A percentile compares a stretch with the other conserved stretches of the same genome.
These are phyloP conservation scores for Catharus fuscescens DNA, from an alignment of 2,113 vertebrate species.

Conservation along the genomic window DNA sequence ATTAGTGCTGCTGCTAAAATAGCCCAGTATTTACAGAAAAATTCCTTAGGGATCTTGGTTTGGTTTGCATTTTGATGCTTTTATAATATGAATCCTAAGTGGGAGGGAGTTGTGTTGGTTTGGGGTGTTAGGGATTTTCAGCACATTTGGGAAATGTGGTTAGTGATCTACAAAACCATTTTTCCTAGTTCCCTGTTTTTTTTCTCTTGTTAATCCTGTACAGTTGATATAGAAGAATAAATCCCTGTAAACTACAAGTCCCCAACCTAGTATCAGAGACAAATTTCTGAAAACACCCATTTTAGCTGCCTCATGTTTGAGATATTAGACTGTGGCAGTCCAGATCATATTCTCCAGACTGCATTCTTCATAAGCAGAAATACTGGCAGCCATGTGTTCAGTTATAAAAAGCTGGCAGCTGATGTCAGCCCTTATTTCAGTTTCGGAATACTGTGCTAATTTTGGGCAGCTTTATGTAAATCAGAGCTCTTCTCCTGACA, in stretches of 20 bases:
- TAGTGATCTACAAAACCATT: background rate
- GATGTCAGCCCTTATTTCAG: constrained; percentile 58
- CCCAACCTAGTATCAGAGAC: background rate
- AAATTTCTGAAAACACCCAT: background rate
- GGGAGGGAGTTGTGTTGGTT: background rate
- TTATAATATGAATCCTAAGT: background rate
- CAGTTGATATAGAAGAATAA: background rate
- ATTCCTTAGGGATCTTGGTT: background rate
- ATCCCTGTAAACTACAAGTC: background rate
- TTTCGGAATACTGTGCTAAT: constrained; percentile 38
- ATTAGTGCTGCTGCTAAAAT: background rate
- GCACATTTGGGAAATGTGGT: background rate
- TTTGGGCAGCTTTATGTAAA: constrained; percentile 44
- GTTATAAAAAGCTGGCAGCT: constrained; percentile 70
- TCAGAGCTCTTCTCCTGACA: background rate
- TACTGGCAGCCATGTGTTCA: constrained; percentile 51
- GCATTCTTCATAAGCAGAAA: constrained; percentile 54
- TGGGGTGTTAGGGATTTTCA: background rate
- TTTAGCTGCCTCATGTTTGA: constrained; percentile 32
- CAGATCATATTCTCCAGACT: constrained; percentile 58
- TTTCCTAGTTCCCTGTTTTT: background rate
- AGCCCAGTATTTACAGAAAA: background rate
- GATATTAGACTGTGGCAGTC: constrained; percentile 4
- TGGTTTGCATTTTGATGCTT: background rate
- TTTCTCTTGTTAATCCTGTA: background rate